Percentiles rank a stretch among this genome's conserved stretches.
Evolutionary conservation across 2,113 vertebrate genomes (phyloP).

Genomic region (Clarias magur): DNA sequence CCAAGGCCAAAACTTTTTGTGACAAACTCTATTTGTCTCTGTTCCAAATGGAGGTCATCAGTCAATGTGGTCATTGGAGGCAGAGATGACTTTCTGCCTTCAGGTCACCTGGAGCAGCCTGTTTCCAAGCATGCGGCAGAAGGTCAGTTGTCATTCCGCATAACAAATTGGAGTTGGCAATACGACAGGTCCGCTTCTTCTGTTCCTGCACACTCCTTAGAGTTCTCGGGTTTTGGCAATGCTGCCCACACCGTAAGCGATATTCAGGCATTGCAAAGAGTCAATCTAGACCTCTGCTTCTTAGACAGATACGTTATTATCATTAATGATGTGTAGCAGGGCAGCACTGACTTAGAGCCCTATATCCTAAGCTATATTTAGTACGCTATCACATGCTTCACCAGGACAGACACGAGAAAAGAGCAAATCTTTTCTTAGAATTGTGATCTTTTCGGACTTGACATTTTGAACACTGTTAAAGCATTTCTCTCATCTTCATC

Average conservation of each 20-base stretch:
- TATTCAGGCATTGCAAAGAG: constrained; percentile 19
- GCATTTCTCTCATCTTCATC: constrained; percentile 31
- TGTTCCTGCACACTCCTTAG: constrained; percentile 50
- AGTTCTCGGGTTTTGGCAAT: constrained; percentile 60
- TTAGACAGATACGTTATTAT: constrained; percentile 43
- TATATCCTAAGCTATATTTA: constrained; percentile 48
- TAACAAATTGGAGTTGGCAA: constrained; percentile 61
- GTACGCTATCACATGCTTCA: constrained; percentile 18
- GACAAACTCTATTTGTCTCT: constrained; percentile 48
- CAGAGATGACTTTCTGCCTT: constrained; percentile 57
- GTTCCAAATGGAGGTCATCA: constrained; percentile 54
- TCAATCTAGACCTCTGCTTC: constrained; percentile 31
- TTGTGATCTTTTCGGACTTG: constrained; percentile 26
- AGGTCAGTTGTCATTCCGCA: constrained; percentile 73
- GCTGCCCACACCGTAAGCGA: constrained; percentile 11
- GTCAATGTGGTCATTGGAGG: constrained; percentile 57
- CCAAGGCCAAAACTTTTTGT: constrained; percentile 33
- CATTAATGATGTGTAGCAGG: constrained; percentile 46
- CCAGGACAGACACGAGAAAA: constrained; percentile 2
- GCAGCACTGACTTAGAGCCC: constrained; percentile 47
- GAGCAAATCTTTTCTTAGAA: constrained; percentile 14
- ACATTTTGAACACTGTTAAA: constrained; percentile 31
- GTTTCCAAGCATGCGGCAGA: constrained; percentile 63
- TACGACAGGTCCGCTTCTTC: constrained; percentile 53
- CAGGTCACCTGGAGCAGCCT: constrained; percentile 58